Base-by-base conservation (phyloP, 2,797 vertebrate genomes). In the Lepilemur septentrionalis region DNA sequence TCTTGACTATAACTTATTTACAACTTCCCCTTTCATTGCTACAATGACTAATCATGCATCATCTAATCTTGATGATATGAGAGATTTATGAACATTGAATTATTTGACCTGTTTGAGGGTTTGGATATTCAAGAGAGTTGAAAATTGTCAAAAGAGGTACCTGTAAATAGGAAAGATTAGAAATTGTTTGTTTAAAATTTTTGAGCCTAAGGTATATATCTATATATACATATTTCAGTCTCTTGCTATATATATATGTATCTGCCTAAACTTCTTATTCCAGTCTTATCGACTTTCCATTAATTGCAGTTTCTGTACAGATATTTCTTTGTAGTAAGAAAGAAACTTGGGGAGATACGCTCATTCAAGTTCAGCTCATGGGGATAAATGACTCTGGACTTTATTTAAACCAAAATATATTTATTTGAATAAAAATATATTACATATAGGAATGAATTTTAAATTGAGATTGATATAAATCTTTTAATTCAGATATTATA, bases 1-100 rank as follows among this genome's bases (percentile, higher is more conserved):
- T 81, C 50, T 87, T 90, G 57, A 75, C 28, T 92, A 73, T 59
- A 57, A 97, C 92, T 97, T 94, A 91, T 90, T 94, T 90, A 61
- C 0, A 22, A 95, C 20, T 82, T 76, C 30, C 23, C 50, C 10
- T 84, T 95, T 95, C 70, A 70, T 75, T 89, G 61, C 88, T 95
- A 97, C 80, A 97, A 97, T 96, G 69, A 82, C 90, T 95, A 97
- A 97, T 97, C 97, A 97, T 46, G 28, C 35, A 83, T 50, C 46
- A 92, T 92, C 30, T 92, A 57, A 88, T 92, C 52, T 90, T 92
- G 76, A 96, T 93, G 94, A 85, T 87, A 35, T 52, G 84, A 95
- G 12, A 85, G 41, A 91, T 85, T 96, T 96, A 83, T 76, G 28
- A 94, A 81, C 63, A 94, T 2, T 92, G 59, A 95, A 86, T 94